These are phyloP conservation scores for Chiloscyllium punctatum DNA, from an alignment of 2,797 vertebrate species.

Conservation along the genomic window DNA sequence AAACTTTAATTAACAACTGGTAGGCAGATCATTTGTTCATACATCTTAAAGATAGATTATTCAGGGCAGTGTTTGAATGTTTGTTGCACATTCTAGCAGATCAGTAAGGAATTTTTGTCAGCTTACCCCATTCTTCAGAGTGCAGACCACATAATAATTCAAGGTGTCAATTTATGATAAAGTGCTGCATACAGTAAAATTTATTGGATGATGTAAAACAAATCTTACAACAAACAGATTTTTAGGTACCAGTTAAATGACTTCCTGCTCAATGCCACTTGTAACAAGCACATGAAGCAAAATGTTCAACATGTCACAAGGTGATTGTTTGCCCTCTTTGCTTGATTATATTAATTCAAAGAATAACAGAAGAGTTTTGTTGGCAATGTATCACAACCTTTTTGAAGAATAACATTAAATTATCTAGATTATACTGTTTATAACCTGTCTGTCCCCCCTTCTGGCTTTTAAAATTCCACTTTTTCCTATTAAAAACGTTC, in stretches of 20 bases:
- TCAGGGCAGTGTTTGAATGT: not conserved
- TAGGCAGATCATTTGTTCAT: constrained; percentile 61
- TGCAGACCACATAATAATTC: not conserved
- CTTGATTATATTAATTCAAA: not conserved
- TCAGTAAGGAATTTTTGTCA: not conserved
- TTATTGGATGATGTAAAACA: not conserved
- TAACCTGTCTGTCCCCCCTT: not conserved
- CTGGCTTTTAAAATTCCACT: not conserved
- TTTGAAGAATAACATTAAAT: not conserved
- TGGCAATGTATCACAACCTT: not conserved
- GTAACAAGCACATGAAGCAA: not conserved
- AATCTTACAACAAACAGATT: not conserved
- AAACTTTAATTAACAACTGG: constrained; percentile 65
- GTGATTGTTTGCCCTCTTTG: not conserved
- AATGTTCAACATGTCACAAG: not conserved
- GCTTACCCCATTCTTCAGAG: not conserved
- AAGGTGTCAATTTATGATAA: not conserved
- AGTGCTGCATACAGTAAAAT: not conserved
- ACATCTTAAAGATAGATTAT: constrained; percentile 58
- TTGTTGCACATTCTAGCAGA: constrained; percentile 19
- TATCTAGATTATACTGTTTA: not conserved
- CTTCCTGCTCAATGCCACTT: not conserved
- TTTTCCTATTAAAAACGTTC: not conserved
- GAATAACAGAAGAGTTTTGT: not conserved
- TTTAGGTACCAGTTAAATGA: not conserved